A percentile compares a stretch with the other conserved stretches of the same genome.
These are phyloP conservation scores for Chelidonichthys spinosus DNA, from an alignment of 2,797 vertebrate species.

Conservation along the genomic window DNA sequence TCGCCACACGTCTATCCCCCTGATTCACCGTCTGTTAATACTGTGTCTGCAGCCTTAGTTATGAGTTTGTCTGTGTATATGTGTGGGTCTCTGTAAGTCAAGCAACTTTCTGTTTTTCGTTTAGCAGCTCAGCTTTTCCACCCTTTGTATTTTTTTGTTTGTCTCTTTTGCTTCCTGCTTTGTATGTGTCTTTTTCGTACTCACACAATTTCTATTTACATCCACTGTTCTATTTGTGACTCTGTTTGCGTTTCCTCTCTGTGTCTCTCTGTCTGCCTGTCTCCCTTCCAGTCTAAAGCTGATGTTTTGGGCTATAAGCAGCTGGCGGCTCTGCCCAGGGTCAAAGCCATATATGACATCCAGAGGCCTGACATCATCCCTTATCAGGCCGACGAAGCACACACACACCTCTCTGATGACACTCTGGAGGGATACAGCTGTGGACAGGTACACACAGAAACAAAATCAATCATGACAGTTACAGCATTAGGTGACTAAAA, in stretches of 20 bases:
- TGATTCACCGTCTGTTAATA: neutral
- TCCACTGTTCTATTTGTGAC: neutral
- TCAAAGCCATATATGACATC: conserved; percentile 93
- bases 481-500: neutral
- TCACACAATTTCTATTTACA: neutral
- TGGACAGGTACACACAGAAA: conserved; percentile 87
- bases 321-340: conserved; percentile 92
- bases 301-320: conserved; percentile 94
- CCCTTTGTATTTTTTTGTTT: neutral
- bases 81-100: neutral
- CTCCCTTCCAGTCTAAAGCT: conserved; percentile 87
- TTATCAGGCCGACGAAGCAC: conserved; percentile 89
- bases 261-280: conserved; percentile 6
- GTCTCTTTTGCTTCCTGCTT: neutral
- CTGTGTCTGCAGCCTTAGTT: neutral
- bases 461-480: conserved; percentile 1
- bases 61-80: neutral
- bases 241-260: conserved; percentile 2
- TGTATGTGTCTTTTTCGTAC: neutral
- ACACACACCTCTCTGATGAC: conserved; percentile 91
- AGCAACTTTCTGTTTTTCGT: neutral
- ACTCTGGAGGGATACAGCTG: conserved; percentile 93
- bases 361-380: conserved; percentile 95
- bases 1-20: neutral
- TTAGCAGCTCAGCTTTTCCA: neutral